Conservation (phyloP, 2,797 vertebrate species). For the Chaenodraco wilsoni region DNA sequence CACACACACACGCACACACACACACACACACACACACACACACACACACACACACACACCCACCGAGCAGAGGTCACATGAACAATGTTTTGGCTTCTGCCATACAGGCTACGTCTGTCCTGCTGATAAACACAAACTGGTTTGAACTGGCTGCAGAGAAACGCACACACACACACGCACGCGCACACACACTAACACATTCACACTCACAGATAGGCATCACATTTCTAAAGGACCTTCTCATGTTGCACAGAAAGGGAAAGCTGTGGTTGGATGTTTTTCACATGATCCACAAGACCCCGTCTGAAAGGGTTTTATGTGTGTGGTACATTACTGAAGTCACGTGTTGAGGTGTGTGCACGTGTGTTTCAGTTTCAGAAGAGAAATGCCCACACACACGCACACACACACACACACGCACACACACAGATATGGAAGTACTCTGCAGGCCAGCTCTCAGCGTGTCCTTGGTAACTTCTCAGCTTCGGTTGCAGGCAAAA, state of each 20-base stretch:
- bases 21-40: too few relatives aligned
- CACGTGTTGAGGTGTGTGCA: not conserved
- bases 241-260: too few relatives aligned
- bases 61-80: slow-evolving; percentile 62
- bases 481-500: too few relatives aligned
- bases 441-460: slow-evolving; percentile 29
- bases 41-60: not conserved
- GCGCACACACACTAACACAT: not conserved
- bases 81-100: slow-evolving; percentile 64
- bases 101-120: slow-evolving; percentile 56
- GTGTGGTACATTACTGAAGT: not conserved
- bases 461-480: slow-evolving; percentile 37
- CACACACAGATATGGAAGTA: slow-evolving; percentile 10
- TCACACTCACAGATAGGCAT: not conserved
- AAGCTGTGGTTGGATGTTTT: too few relatives aligned
- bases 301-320: not conserved
- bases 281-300: too few relatives aligned
- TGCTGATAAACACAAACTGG: slow-evolving; percentile 79
- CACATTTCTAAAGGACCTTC: too few relatives aligned
- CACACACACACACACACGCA: too few relatives aligned
- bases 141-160: slow-evolving; percentile 67
- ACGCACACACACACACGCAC: not conserved
- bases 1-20: too few relatives aligned
- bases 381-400: too few relatives aligned
- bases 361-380: slow-evolving; percentile 2